A percentile compares a stretch with the other conserved stretches of the same genome.
Conservation (phyloP, 2,888 invertebrate genomes). For the Celastrina argiolus region DNA sequence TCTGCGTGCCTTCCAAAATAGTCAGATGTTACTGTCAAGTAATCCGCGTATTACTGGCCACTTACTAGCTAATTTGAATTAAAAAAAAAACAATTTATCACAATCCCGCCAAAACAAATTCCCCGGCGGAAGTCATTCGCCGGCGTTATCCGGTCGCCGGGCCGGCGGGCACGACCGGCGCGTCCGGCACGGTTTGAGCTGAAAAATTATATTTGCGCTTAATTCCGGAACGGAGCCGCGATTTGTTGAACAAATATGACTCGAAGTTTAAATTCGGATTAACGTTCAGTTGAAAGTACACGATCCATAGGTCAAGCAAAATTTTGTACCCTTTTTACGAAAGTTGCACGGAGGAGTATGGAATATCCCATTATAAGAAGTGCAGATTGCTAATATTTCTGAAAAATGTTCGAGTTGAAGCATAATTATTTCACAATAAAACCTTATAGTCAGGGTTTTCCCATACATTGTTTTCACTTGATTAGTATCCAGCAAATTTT, state of each 20-base stretch:
- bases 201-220: slow-evolving; percentile 19
- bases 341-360: too few relatives aligned
- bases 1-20: too few relatives aligned
- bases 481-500: too few relatives aligned
- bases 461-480: too few relatives aligned
- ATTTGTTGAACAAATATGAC: slow-evolving; percentile 15
- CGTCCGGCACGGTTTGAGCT: slow-evolving; percentile 10
- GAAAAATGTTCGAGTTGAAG: too few relatives aligned
- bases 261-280: not conserved
- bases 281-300: not conserved
- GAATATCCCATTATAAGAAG: too few relatives aligned
- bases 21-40: too few relatives aligned
- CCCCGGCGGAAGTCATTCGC: slow-evolving; percentile 17
- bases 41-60: not conserved
- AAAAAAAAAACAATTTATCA: slow-evolving; percentile 15
- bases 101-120: slow-evolving; percentile 1
- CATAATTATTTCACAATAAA: too few relatives aligned
- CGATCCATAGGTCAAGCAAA: too few relatives aligned
- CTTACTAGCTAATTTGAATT: not conserved
- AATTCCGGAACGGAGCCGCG: not conserved
- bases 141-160: slow-evolving; percentile 16
- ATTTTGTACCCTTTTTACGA: too few relatives aligned
- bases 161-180: slow-evolving; percentile 19
- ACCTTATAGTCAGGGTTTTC: too few relatives aligned
- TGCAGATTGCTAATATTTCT: too few relatives aligned